Base-by-base conservation (phyloP, 2,797 vertebrate genomes). In the Tokudaia tokunoshimensis region DNA sequence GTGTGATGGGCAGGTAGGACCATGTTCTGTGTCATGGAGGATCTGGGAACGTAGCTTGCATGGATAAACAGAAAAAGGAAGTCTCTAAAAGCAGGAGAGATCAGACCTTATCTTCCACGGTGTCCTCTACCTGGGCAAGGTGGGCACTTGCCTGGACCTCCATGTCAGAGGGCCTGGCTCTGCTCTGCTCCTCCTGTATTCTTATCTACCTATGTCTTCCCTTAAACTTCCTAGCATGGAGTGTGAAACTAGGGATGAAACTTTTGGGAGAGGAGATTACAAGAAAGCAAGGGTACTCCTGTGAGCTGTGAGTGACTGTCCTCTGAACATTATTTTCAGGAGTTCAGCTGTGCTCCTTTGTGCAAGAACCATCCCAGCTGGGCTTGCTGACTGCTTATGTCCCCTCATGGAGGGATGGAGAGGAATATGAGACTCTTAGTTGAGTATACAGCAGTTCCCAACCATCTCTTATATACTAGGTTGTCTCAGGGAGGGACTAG, bases 111-210 rank as follows among this genome's bases (percentile, higher is more conserved):
- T 37, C 44, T 22, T 83, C 8, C 26, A 10, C 14, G 20, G 52
- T 1, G 1, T 19, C 70, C n/a, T 47, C 47, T 3, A 10, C 41
- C 55, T 10, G 8, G 29, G 47, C 14, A 0, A 0, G 6, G 65
- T 6, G 17, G n/a, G 55, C 41, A 76, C 37, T 19, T n/a, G 11
- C 29, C 13, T 13, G n/a, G 29, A 78, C 3, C 65, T 13, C 82
- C 57, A 11, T 20, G 3, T 14, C 22, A 1, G 15, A 19, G 2
- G 1, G 41, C 29, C 75, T 8, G 2, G 0, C 22, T 4, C 86
- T 5, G 26, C 22, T 19, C 17, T 57, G 12, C 15, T 19, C 59
- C 3, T 1, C 57, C 37, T 55, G 3, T 4, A 15, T 8, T 76
- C 44, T 76, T 3, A 20, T 19, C 70, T 72, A 20, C 34, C n/a